A percentile compares a stretch with the other conserved stretches of the same genome.
These are phyloP conservation scores for Pandemis cinnamomeana DNA, from an alignment of 2,888 invertebrate genomes.

Conservation along the genomic window DNA sequence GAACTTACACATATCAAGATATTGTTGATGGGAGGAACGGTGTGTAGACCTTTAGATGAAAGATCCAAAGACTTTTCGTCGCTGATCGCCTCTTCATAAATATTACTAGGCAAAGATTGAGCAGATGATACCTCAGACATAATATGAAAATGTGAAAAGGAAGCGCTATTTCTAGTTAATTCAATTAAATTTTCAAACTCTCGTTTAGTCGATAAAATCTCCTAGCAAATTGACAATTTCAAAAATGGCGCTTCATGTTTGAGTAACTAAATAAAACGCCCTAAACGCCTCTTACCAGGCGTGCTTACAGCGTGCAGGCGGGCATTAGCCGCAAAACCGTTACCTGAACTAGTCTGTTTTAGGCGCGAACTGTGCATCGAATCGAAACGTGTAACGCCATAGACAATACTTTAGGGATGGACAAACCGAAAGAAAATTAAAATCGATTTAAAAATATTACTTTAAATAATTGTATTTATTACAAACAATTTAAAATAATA, in stretches of 20 bases:
- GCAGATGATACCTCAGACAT: conserved; percentile 58
- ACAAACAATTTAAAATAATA: not conserved
- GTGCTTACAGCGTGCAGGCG: too few species aligned
- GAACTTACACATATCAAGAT: conserved; percentile 63
- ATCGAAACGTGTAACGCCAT: not conserved
- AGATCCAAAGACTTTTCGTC: conserved; percentile 64
- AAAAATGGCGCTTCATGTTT: conserved; percentile 35
- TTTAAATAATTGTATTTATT: not conserved
- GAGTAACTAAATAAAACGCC: conserved; percentile 13
- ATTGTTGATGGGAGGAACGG: conserved; percentile 60
- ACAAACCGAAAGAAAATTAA: not conserved
- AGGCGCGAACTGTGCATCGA: conserved; percentile 19
- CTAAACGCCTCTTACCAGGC: too few species aligned
- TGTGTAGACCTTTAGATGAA: conserved; percentile 58
- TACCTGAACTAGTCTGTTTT: conserved; percentile 12
- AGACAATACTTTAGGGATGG: not conserved
- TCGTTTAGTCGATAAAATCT: conserved; percentile 63
- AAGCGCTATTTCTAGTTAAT: not conserved
- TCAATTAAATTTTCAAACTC: conserved; percentile 6
- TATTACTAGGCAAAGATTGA: conserved; percentile 46
- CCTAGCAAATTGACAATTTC: conserved; percentile 35
- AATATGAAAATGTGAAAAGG: conserved; percentile 19
- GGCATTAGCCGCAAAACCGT: conserved; percentile 13
- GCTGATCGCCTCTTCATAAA: conserved; percentile 68
- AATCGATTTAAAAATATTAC: not conserved